phyloP scores from a whole-genome alignment of 2,888 invertebrate genomes.

The Chaitophorus viminalis region DNA sequence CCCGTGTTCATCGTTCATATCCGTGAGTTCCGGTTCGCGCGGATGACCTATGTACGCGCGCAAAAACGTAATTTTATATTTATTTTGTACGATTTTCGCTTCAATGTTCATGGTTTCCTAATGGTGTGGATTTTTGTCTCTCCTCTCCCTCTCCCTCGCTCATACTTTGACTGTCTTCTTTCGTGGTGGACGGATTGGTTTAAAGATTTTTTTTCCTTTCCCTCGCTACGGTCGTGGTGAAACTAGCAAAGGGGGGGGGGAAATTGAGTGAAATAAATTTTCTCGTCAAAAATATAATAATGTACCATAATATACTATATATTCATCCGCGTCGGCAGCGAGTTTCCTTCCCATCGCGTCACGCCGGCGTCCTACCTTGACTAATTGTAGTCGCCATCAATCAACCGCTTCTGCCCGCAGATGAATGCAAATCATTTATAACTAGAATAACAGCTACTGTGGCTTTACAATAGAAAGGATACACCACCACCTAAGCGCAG shows the following conservation, averaged over 20 bases:
- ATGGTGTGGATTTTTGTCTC: neutral
- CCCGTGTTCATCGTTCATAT: neutral
- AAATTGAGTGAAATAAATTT: conserved; percentile 35
- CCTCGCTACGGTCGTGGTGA: too few species aligned
- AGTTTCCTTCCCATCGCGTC: conserved; percentile 39
- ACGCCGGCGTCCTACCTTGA: conserved; percentile 23
- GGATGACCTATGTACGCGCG: neutral
- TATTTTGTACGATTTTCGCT: neutral
- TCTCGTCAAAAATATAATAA: conserved; percentile 18
- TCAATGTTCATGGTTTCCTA: conserved; percentile 42
- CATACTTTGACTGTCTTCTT: too few species aligned
- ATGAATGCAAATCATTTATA: conserved; percentile 47
- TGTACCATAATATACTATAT: neutral
- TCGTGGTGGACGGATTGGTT: too few species aligned
- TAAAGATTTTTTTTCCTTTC: too few species aligned
- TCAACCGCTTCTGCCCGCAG: conserved; percentile 43
- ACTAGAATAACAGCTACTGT: conserved; percentile 31
- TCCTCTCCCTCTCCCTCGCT: neutral
- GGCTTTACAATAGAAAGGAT: conserved; percentile 10
- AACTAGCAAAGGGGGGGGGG: neutral
- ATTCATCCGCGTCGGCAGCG: conserved; percentile 10
- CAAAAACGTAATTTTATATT: neutral
- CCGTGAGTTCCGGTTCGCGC: neutral
- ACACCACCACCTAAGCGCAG: neutral
- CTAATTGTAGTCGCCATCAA: conserved; percentile 57